These are phyloP conservation scores for Chironomus riparius DNA, from an alignment of 2,888 invertebrate species.

Conservation along the genomic window DNA sequence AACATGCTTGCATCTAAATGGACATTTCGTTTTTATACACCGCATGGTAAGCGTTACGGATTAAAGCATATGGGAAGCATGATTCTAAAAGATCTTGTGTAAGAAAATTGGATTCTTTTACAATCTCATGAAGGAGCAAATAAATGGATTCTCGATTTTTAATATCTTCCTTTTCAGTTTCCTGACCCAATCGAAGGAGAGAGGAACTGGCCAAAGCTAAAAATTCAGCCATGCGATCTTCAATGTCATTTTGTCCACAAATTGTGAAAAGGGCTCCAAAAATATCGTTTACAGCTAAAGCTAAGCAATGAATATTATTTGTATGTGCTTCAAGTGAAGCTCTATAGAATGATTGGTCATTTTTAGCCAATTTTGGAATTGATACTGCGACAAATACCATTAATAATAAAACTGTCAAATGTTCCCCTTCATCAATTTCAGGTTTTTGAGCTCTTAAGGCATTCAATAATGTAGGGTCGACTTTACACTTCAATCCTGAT, in stretches of 20 bases:
- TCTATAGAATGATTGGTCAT: constrained; percentile 80
- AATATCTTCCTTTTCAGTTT: constrained; percentile 88
- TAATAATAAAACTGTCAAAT: constrained; percentile 83
- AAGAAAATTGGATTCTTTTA: constrained; percentile 94
- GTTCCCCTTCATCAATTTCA: constrained; percentile 85
- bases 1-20: background rate
- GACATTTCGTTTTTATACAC: constrained; percentile 73
- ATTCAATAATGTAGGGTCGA: constrained; percentile 88
- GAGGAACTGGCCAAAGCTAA: constrained; percentile 89
- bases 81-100: constrained; percentile 98
- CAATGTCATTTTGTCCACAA: constrained; percentile 91
- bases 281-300: constrained; percentile 89
- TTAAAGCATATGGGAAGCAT: constrained; percentile 96
- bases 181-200: constrained; percentile 85
- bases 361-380: constrained; percentile 85
- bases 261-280: constrained; percentile 95
- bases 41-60: constrained; percentile 95
- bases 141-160: constrained; percentile 95
- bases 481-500: constrained; percentile 85
- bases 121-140: constrained; percentile 90
- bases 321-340: constrained; percentile 86
- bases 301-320: constrained; percentile 99
- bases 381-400: constrained; percentile 99
- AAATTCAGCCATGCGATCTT: constrained; percentile 96
- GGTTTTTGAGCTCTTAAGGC: constrained; percentile 83